Conservation (phyloP, 2,888 invertebrate species). For the Eristalis arbustorum region DNA sequence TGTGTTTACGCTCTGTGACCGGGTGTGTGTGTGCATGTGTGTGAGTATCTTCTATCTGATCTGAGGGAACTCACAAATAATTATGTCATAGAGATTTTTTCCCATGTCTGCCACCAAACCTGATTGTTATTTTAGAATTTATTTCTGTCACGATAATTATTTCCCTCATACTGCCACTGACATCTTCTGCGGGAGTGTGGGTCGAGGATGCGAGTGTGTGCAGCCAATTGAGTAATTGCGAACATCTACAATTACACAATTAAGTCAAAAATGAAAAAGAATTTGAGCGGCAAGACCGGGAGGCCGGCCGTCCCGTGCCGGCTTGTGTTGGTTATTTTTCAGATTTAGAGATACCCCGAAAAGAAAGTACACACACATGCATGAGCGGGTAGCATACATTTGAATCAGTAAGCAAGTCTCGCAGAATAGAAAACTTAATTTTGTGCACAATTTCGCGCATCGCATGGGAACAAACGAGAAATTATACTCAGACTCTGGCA, state of each 20-base stretch:
- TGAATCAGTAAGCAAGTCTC: neutral
- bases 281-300: neutral
- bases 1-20: neutral
- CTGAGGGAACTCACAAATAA: conserved; percentile 17
- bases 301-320: neutral
- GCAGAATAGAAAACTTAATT: conserved; percentile 44
- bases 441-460: conserved; percentile 45
- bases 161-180: conserved; percentile 25
- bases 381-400: neutral
- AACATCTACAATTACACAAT: conserved; percentile 68
- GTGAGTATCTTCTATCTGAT: neutral
- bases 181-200: neutral
- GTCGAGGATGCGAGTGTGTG: neutral
- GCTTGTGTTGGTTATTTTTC: neutral
- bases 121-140: conserved; percentile 47
- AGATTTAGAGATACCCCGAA: neutral
- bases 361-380: neutral
- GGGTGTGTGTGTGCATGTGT: neutral
- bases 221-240: conserved; percentile 63
- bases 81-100: conserved; percentile 41
- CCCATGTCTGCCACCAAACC: conserved; percentile 32
- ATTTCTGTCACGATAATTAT: conserved; percentile 38
- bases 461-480: conserved; percentile 3
- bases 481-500: conserved; percentile 16
- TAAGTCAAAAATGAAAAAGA: conserved; percentile 28